Percentiles rank a stretch among this genome's conserved stretches.
These are phyloP conservation scores for Chaetoderma sp. DNA, from an alignment of 2,888 invertebrate species.

Conservation along the genomic window DNA sequence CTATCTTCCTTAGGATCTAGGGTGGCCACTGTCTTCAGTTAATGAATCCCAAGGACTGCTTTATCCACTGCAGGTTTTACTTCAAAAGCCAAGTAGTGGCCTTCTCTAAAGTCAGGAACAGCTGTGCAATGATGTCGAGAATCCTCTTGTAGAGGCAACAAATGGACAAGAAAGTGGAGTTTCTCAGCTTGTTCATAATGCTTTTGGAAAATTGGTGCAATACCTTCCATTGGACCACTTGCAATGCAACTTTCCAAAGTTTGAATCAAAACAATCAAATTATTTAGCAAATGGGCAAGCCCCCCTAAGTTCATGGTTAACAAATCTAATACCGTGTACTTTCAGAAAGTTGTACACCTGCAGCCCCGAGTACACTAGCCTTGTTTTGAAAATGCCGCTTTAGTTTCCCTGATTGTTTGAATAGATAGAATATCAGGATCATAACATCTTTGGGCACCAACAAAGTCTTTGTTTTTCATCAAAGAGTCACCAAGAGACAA, in stretches of 20 bases:
- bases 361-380: background rate
- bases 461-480: background rate
- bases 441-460: background rate
- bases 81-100: background rate
- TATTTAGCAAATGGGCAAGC: background rate
- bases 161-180: background rate
- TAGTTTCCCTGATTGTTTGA: background rate
- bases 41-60: background rate
- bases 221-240: background rate
- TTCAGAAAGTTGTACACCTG: background rate
- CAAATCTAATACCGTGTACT: background rate
- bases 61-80: background rate
- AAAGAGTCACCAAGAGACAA: background rate
- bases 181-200: background rate
- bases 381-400: background rate
- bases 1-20: too few relatives aligned
- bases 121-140: background rate
- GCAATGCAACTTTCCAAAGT: background rate
- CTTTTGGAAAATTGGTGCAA: background rate
- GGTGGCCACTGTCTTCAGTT: background rate
- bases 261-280: background rate
- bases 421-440: background rate
- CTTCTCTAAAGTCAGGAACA: background rate
- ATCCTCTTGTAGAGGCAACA: background rate
- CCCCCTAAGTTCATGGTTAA: too few relatives aligned